Evolutionary conservation across 1,140 invertebrate genomes (phyloP).

Genomic region (Brachionus koreanus): DNA sequence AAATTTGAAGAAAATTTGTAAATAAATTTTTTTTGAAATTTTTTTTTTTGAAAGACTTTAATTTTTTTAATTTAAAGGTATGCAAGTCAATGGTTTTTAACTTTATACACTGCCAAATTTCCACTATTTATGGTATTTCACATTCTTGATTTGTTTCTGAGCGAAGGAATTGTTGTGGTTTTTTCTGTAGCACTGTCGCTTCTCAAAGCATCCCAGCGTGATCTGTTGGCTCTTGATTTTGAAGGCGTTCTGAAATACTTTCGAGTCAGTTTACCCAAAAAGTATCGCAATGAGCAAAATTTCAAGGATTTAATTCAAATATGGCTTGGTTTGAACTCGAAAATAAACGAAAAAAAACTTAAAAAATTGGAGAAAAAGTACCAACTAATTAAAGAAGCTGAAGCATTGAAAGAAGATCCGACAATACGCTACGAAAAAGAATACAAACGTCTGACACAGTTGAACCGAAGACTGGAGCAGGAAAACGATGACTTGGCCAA

Average conservation of each 20-base stretch:
- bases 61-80: conserved; percentile 51
- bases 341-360: conserved; percentile 70
- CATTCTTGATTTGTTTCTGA: conserved; percentile 89
- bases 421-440: conserved; percentile 30
- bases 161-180: conserved; percentile 63
- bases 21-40: no score
- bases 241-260: conserved; percentile 88
- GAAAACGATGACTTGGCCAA: conserved; percentile 68
- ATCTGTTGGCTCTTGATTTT: conserved; percentile 89
- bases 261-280: conserved; percentile 89
- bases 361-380: conserved; percentile 95
- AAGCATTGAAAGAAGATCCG: conserved; percentile 24
- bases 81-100: conserved; percentile 98
- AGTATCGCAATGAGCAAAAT: conserved; percentile 82
- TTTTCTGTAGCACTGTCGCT: conserved; percentile 92
- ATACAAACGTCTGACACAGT: conserved; percentile 47
- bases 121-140: conserved; percentile 94
- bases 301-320: conserved; percentile 75
- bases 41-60: no score
- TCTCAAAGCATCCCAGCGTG: conserved; percentile 82
- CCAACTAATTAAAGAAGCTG: conserved; percentile 50
- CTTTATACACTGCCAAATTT: conserved; percentile 95
- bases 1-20: no score
- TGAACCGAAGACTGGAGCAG: conserved; percentile 62
- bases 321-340: background rate